Conservation (phyloP, 2,797 vertebrate species). For the Sternotherus odoratus region DNA sequence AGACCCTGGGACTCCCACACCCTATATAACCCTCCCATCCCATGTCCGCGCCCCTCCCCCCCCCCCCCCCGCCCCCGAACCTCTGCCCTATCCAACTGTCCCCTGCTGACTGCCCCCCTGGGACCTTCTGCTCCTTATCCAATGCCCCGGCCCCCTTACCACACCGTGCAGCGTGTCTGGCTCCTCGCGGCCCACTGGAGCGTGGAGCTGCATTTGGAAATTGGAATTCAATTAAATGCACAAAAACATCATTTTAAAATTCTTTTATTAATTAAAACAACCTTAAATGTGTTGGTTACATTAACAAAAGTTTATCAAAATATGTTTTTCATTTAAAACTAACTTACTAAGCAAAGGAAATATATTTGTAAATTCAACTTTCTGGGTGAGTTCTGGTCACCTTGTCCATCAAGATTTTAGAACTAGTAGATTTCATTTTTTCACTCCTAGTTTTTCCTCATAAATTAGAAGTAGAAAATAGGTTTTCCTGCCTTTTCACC, state of each 20-base stretch:
- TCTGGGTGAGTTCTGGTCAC: too few relatives aligned
- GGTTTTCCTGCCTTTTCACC: not conserved
- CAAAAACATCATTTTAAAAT: not conserved
- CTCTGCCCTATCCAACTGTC: too few relatives aligned
- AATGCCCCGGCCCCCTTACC: too few relatives aligned
- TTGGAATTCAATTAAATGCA: not conserved
- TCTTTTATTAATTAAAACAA: not conserved
- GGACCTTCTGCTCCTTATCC: too few relatives aligned
- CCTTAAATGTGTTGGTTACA: not conserved
- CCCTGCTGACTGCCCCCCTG: too few relatives aligned
- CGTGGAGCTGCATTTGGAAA: not conserved
- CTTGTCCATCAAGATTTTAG: not conserved
- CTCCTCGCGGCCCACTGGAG: too few relatives aligned
- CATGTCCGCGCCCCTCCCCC: too few relatives aligned
- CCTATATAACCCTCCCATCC: too few relatives aligned
- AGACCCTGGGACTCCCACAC: too few relatives aligned
- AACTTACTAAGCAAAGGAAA: not conserved
- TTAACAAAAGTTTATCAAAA: not conserved
- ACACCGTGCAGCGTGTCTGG: too few relatives aligned
- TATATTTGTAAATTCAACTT: not conserved
- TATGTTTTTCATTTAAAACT: not conserved
- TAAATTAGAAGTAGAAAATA: not conserved
- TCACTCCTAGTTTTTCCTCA: not conserved
- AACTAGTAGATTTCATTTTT: not conserved
- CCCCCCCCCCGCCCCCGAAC: too few relatives aligned